A percentile compares a stretch with the other conserved stretches of the same genome.
Evolutionary conservation across 2,888 invertebrate species (phyloP).

Genomic region (Lycocerus yunnanus): DNA sequence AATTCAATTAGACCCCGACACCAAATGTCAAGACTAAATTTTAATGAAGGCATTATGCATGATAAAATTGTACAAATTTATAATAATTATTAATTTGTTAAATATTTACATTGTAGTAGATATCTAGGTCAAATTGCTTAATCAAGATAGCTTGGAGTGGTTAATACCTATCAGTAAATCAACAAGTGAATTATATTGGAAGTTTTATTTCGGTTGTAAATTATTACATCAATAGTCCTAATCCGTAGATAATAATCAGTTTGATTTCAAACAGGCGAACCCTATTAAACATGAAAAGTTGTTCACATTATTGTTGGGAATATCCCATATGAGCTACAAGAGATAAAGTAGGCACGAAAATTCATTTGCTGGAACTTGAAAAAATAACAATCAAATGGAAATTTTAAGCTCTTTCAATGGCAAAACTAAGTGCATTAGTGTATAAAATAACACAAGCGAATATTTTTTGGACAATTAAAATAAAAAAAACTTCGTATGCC

Average conservation of each 20-base stretch:
- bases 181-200: not conserved
- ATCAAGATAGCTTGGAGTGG: not conserved
- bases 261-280: too few species aligned
- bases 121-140: not conserved
- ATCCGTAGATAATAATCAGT: not conserved
- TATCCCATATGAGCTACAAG: too few species aligned
- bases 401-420: not conserved
- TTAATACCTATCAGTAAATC: not conserved
- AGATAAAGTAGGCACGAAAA: not conserved
- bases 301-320: too few species aligned
- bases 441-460: not conserved
- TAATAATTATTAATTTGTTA: not conserved
- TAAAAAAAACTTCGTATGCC: not conserved
- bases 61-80: not conserved
- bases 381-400: not conserved
- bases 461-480: not conserved
- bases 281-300: too few species aligned
- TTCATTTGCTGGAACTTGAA: not conserved
- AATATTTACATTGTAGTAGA: not conserved
- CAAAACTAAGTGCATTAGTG: not conserved
- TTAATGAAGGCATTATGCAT: not conserved
- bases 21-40: not conserved
- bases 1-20: not conserved
- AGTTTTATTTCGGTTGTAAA: not conserved
- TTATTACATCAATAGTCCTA: not conserved